Conservation (phyloP, 1,140 invertebrate species). For the Ganaspis sp. region DNA sequence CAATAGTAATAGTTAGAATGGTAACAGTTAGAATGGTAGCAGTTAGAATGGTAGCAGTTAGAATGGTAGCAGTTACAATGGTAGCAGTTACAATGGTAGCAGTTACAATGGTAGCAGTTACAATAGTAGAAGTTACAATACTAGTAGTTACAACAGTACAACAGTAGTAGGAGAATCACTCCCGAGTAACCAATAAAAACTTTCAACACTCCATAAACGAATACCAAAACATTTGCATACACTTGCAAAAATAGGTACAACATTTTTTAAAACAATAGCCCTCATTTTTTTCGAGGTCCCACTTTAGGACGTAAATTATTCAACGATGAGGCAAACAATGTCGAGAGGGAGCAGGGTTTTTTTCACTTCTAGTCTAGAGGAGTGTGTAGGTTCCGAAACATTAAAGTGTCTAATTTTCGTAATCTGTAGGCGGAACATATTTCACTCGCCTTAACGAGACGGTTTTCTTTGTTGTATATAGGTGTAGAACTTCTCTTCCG, state of each 20-base stretch:
- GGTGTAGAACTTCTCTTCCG: conserved; percentile 6
- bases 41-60: too few relatives aligned
- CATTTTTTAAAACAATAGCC: background rate
- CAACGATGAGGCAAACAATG: background rate
- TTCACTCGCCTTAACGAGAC: conserved; percentile 50
- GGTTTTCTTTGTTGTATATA: conserved; percentile 38
- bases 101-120: too few relatives aligned
- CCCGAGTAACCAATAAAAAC: too few relatives aligned
- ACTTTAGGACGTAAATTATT: conserved; percentile 6
- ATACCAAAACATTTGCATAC: too few relatives aligned
- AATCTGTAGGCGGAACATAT: conserved; percentile 57
- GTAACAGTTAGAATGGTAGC: too few relatives aligned
- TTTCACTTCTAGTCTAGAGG: background rate
- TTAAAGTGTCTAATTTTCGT: conserved; percentile 60
- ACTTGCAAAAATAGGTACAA: background rate
- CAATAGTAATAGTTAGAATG: too few relatives aligned
- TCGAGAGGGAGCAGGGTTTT: background rate
- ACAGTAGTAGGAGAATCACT: too few relatives aligned
- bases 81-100: too few relatives aligned
- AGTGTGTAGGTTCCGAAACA: conserved; percentile 32
- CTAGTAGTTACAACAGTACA: too few relatives aligned
- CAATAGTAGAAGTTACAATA: too few relatives aligned
- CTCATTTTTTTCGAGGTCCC: background rate
- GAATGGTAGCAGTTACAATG: too few relatives aligned
- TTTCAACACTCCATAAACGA: too few relatives aligned